Percentiles rank a stretch among this genome's conserved stretches.
Conservation (phyloP, 2,888 invertebrate species). For the Seira musarum region DNA sequence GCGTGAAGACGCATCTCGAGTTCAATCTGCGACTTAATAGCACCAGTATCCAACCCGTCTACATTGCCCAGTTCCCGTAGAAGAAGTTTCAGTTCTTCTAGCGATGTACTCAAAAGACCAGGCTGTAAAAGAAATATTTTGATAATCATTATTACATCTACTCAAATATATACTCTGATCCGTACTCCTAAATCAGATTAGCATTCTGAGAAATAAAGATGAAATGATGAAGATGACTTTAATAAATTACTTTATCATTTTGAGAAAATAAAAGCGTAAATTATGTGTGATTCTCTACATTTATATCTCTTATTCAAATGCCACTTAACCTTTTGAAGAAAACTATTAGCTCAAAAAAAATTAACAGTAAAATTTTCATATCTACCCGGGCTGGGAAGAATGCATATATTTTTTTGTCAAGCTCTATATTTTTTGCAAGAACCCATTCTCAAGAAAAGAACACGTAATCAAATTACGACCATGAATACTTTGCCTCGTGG, state of each 20-base stretch:
- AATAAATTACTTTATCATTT: neutral
- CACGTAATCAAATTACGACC: neutral
- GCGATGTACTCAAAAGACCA: constrained; percentile 71
- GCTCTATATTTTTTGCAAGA: no score
- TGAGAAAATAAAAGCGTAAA: no score
- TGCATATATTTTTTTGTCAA: no score
- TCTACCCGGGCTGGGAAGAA: no score
- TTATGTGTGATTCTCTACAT: no score
- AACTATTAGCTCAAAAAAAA: no score
- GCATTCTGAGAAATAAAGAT: neutral
- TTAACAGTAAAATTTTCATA: no score
- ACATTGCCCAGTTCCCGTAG: constrained; percentile 72
- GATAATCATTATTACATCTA: neutral
- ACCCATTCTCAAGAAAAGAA: no score
- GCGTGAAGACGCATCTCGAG: constrained; percentile 73
- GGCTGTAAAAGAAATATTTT: constrained; percentile 75
- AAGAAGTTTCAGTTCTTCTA: constrained; percentile 72
- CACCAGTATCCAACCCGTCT: constrained; percentile 63
- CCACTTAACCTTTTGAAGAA: no score
- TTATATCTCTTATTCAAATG: no score
- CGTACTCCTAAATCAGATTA: neutral
- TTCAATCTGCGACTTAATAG: constrained; percentile 69
- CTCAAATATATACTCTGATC: neutral
- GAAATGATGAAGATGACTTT: neutral
- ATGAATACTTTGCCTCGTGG: neutral